phyloP scores from a whole-genome alignment of 2,888 invertebrate species.

The Argyra leucocephala region DNA sequence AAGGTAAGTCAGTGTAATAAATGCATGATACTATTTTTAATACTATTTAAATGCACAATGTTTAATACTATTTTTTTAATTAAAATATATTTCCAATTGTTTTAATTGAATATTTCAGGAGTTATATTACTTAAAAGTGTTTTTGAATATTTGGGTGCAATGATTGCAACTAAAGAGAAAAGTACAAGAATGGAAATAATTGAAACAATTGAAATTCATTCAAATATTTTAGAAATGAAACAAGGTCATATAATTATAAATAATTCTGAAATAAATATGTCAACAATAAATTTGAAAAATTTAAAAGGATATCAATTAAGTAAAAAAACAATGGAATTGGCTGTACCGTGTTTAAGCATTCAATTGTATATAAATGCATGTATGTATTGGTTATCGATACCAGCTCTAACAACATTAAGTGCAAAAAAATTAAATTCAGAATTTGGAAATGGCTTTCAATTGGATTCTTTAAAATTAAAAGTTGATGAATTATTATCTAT shows the following conservation, averaged over 20 bases:
- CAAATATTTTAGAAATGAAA: slow-evolving; percentile 37
- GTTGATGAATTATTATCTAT: slow-evolving; percentile 43
- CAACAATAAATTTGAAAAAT: slow-evolving; percentile 39
- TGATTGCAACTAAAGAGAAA: slow-evolving; percentile 45
- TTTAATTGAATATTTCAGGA: no score
- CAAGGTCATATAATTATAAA: slow-evolving; percentile 31
- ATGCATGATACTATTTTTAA: not conserved
- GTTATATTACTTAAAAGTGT: slow-evolving; percentile 33
- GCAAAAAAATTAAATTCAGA: slow-evolving; percentile 32
- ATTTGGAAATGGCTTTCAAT: slow-evolving; percentile 8
- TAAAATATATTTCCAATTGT: slow-evolving; percentile 17
- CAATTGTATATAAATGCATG: slow-evolving; percentile 69
- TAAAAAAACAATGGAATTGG: slow-evolving; percentile 56
- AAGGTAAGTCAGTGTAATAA: slow-evolving; percentile 27
- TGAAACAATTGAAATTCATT: slow-evolving; percentile 52
- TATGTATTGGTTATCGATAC: slow-evolving; percentile 58
- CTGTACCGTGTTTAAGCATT: slow-evolving; percentile 60
- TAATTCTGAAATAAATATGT: slow-evolving; percentile 33
- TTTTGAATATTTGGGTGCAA: slow-evolving; percentile 40
- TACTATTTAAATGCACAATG: not conserved
- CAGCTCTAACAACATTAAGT: slow-evolving; percentile 50
- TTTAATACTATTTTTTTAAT: not conserved
- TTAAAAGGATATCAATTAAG: slow-evolving; percentile 53
- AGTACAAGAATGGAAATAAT: slow-evolving; percentile 46
- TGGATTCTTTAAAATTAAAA: slow-evolving; percentile 15